Evolutionary conservation across 2,888 invertebrate species (phyloP).

Genomic region (Tiliacea aurago): DNA sequence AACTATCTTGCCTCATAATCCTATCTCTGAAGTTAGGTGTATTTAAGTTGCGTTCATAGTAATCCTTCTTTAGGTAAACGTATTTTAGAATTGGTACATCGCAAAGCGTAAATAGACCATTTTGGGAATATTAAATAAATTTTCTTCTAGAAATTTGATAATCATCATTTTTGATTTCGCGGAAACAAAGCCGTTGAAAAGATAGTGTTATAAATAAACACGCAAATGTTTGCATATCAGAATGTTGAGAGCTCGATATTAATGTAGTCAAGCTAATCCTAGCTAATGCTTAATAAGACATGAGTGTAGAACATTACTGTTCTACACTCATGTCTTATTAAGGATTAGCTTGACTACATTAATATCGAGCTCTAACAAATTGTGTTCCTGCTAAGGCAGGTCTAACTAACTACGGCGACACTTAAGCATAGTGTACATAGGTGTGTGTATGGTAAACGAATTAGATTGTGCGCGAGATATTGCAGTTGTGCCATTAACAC

Average conservation of each 20-base stretch:
- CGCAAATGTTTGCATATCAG: neutral
- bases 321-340: neutral
- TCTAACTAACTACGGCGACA: constrained; percentile 43
- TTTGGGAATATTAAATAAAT: neutral
- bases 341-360: constrained; percentile 37
- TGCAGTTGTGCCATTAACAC: constrained; percentile 26
- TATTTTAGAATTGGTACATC: constrained; percentile 1
- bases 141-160: neutral
- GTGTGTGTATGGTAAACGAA: constrained; percentile 36
- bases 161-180: neutral
- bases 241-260: constrained; percentile 5
- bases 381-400: constrained; percentile 30
- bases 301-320: too few relatives aligned
- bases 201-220: constrained; percentile 4
- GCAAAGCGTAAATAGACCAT: constrained; percentile 1
- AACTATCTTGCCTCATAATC: constrained; percentile 33
- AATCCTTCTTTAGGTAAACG: constrained; percentile 1
- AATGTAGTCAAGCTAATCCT: constrained; percentile 37
- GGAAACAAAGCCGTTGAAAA: neutral
- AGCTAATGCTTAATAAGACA: neutral
- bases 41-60: constrained; percentile 19
- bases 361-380: constrained; percentile 32
- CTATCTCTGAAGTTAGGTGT: constrained; percentile 17
- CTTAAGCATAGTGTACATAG: constrained; percentile 21
- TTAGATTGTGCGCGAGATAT: constrained; percentile 17